Percentiles rank a stretch among this genome's conserved stretches.
Conservation (phyloP, 1,140 invertebrate species). For the Maniola jurtina region DNA sequence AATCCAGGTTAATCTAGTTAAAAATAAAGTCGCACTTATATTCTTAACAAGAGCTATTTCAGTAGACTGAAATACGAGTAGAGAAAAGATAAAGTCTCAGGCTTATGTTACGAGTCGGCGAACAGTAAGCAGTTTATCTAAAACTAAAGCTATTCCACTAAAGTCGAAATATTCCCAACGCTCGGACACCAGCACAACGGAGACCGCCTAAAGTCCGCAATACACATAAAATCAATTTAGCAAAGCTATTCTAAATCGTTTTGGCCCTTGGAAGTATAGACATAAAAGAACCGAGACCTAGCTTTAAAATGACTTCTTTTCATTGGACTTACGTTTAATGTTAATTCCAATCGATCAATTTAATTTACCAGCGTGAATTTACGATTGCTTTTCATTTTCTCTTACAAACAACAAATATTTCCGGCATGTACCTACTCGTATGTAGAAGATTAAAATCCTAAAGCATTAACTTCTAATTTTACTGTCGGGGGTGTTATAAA, state of each 20-base stretch:
- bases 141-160: slow-evolving; percentile 39
- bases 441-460: no score
- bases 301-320: not conserved
- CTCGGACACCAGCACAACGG: slow-evolving; percentile 42
- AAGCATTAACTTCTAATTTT: no score
- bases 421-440: no score
- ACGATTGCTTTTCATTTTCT: not conserved
- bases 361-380: not conserved
- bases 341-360: not conserved
- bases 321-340: slow-evolving; percentile 9
- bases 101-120: slow-evolving; percentile 12
- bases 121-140: slow-evolving; percentile 34
- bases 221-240: slow-evolving; percentile 77
- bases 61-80: not conserved
- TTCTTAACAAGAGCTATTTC: not conserved
- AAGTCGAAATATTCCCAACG: slow-evolving; percentile 38
- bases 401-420: not conserved
- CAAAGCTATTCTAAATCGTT: slow-evolving; percentile 65
- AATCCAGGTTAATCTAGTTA: no score
- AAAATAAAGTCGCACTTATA: not conserved
- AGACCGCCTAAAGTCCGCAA: slow-evolving; percentile 54
- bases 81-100: slow-evolving; percentile 16
- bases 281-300: slow-evolving; percentile 31
- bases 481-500: no score
- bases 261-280: slow-evolving; percentile 49